Conservation (phyloP, 2,888 invertebrate species). For the Myathropa florea region DNA sequence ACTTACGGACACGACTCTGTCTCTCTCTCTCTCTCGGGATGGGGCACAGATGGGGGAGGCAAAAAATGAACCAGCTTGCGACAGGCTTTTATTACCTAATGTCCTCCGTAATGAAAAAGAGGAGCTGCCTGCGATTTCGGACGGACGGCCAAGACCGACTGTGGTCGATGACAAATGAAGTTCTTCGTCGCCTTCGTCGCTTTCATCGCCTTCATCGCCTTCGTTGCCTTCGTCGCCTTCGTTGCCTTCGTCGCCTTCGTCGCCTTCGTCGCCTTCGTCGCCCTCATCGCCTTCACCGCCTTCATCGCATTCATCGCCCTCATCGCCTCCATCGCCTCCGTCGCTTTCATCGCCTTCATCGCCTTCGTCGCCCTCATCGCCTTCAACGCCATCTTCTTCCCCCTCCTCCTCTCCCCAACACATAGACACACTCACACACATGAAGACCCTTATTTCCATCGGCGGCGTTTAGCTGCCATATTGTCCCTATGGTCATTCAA, state of each 20-base stretch:
- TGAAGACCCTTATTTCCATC: conserved; percentile 49
- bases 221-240: too few relatives aligned
- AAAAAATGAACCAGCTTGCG: conserved; percentile 25
- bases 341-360: too few relatives aligned
- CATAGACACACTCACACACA: background rate
- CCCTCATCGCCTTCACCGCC: too few relatives aligned
- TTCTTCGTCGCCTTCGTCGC: too few relatives aligned
- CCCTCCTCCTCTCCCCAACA: background rate
- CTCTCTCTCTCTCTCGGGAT: too few relatives aligned
- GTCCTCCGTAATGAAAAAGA: conserved; percentile 40
- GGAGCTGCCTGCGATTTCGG: conserved; percentile 1
- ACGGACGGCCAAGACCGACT: conserved; percentile 14
- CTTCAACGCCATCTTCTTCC: too few relatives aligned
- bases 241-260: too few relatives aligned
- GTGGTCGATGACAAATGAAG: conserved; percentile 56
- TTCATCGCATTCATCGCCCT: too few relatives aligned
- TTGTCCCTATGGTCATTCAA: conserved; percentile 59
- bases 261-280: too few relatives aligned
- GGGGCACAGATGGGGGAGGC: background rate
- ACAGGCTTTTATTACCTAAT: conserved; percentile 58
- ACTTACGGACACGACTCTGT: conserved; percentile 30
- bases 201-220: too few relatives aligned
- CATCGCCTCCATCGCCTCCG: too few relatives aligned
- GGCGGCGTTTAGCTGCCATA: conserved; percentile 55
- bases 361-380: too few relatives aligned